Percentiles rank a stretch among this genome's conserved stretches.
Conservation (phyloP, 2,888 invertebrate genomes). For the Drosophila seclusa region DNA sequence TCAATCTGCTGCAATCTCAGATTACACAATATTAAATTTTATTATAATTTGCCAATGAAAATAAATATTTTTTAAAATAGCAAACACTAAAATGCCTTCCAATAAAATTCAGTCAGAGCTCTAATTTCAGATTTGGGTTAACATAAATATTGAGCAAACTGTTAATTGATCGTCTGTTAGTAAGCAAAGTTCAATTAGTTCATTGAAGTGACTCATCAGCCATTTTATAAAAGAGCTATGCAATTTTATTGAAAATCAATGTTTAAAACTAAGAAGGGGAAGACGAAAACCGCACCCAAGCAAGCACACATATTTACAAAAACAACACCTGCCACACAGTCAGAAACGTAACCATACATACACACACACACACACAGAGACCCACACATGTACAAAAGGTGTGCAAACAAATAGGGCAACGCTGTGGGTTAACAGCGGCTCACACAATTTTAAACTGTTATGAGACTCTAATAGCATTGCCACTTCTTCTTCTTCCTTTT, state of each 20-base stretch:
- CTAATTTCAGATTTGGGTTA: background rate
- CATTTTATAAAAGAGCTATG: conserved; percentile 13
- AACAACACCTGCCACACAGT: conserved; percentile 12
- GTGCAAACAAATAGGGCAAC: conserved; percentile 38
- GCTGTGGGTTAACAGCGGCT: conserved; percentile 12
- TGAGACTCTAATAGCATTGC: conserved; percentile 51
- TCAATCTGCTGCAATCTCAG: background rate
- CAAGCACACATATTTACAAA: background rate
- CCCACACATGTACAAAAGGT: conserved; percentile 10
- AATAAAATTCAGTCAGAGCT: background rate
- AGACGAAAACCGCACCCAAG: conserved; percentile 14
- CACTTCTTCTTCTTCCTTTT: conserved; percentile 33
- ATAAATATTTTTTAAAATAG: background rate
- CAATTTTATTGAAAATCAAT: conserved; percentile 64
- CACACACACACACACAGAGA: background rate
- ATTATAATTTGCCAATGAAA: background rate
- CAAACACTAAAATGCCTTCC: background rate
- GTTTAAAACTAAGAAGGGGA: conserved; percentile 25
- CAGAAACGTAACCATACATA: background rate
- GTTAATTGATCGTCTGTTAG: background rate
- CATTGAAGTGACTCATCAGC: conserved; percentile 29
- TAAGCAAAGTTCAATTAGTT: background rate
- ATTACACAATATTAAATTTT: background rate
- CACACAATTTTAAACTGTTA: conserved; percentile 40
- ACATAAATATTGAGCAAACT: background rate